Base-by-base conservation (phyloP, 2,113 vertebrate species). In the Sakesphorus luctuosus region DNA sequence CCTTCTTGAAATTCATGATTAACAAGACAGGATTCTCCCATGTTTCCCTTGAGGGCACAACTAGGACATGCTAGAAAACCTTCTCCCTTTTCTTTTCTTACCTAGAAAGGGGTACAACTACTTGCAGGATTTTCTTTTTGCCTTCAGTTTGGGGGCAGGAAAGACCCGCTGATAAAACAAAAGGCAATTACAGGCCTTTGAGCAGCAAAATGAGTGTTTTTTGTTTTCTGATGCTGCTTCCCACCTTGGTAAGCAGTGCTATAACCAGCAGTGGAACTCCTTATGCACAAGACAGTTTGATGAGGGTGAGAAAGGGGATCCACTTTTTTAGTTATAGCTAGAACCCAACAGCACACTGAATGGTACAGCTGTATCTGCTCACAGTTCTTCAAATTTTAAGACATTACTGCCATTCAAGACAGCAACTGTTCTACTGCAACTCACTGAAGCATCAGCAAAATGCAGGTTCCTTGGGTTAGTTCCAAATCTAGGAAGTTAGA, bases 351-450 rank as follows among this genome's bases (percentile, higher is more conserved):
- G 86, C 73, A 89, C 88, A 93, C 56, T 47, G 73, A 90, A 74
- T 68, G 93, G 94, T 84, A 93, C 84, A 88, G 90, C 86, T 81
- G 29, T 74, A 93, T 96, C 96, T 93, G 96, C 96, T 98, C 96
- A 96, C 95, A 96, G 97, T 93, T 97, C 81, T 91, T 82, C 87
- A 74, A 78, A 87, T 87, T 94, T 88, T 56, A 93, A 93, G 84
- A 67, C 31, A 53, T 10, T 66, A 86, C 93, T 89, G 95, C 82
- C 77, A 13, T 79, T 52, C 49, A 52, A 78, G 82, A 85, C 81
- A 91, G 95, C 87, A 91, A 78, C 62, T 47, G n/a, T 76, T 90
- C 55, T 83, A 92, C 77, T 93, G 92, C 91, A 95, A 36, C 87
- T 94, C 86, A 88, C 80, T 87, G 90, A 93, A 63, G 65, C 71